Evolutionary conservation across 2,888 invertebrate genomes (phyloP), one percentile per base, ranked within the genome.

Genomic region (Caenorhabditis imperialis): DNA sequence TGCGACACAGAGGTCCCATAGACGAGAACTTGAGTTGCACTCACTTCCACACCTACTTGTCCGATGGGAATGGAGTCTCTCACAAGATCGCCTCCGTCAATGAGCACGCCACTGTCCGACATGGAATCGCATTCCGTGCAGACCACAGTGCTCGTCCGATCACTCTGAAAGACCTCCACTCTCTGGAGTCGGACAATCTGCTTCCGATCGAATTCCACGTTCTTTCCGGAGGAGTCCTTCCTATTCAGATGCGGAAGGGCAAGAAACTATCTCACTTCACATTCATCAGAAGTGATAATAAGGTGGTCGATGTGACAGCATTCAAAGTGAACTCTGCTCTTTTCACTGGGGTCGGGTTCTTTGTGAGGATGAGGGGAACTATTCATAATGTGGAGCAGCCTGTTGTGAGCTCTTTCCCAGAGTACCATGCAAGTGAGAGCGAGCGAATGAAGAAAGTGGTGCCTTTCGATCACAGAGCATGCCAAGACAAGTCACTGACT

Each of bases 401-500:
- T 2, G 10, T 38, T 3, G 38, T 75, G 1, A 45, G 69, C 18
- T 18, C 22, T 10, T 72, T 77, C 35, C 60, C 60, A 47, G 76
- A 69, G 23, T 79, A 79, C 22, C 51, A 23, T 1, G 78, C 78
- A 1, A 45, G 60, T 0, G 30, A 45, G 5, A n/a, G 16, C 0
- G 84, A 81, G 42, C 71, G 53, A 25, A 8, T 22, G 20, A 53
- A 54, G 27, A 37, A 45, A 40, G 75, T 83, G 12, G 54, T 84
- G n/a, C 78, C 81, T 6, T 81, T 85, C 42, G 45, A 60, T 7
- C 75, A 82, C 23, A 40, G 77, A 47, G 81, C 79, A 4, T 89
- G 89, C 77, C 78, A 84, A 47, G 82, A 82, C 42, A 75, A 87
- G 37, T 87, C 88, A 8, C 88, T 92, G 10, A 92, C 93, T 0